These are phyloP conservation scores for Aromia moschata DNA, from an alignment of 2,888 invertebrate genomes.

Conservation along the genomic window DNA sequence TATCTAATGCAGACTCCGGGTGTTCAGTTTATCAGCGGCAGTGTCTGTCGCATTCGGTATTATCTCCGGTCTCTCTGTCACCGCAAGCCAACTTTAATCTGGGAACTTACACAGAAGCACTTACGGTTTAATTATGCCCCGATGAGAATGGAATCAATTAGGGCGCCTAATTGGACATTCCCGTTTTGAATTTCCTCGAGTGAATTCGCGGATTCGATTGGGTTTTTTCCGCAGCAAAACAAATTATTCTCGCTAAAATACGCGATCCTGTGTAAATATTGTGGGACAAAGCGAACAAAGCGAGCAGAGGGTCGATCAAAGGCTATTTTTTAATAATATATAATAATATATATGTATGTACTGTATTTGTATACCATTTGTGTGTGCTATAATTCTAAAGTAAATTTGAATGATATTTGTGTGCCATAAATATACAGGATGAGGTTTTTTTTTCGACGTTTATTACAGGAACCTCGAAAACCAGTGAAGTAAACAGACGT, in stretches of 20 bases:
- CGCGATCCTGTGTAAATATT: not conserved
- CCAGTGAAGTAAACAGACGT: too few relatives aligned
- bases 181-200: not conserved
- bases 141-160: slow-evolving; percentile 18
- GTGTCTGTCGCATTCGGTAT: slow-evolving; percentile 24
- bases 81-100: slow-evolving; percentile 20
- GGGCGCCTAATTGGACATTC: slow-evolving; percentile 15
- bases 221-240: not conserved
- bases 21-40: slow-evolving; percentile 22
- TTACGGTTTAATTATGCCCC: slow-evolving; percentile 9
- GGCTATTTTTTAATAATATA: too few relatives aligned
- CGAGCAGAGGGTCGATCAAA: too few relatives aligned
- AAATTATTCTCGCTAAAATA: not conserved
- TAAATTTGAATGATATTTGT: too few relatives aligned
- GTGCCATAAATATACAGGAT: too few relatives aligned
- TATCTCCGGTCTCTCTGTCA: slow-evolving; percentile 23
- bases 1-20: slow-evolving; percentile 27
- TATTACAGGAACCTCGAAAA: too few relatives aligned
- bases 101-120: slow-evolving; percentile 19
- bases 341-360: too few relatives aligned
- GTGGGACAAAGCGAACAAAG: too few relatives aligned
- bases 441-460: too few relatives aligned
- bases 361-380: too few relatives aligned
- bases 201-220: not conserved
- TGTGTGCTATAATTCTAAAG: too few relatives aligned